These are phyloP conservation scores for Xenops minutus DNA, from an alignment of 2,797 vertebrate species.

Conservation along the genomic window DNA sequence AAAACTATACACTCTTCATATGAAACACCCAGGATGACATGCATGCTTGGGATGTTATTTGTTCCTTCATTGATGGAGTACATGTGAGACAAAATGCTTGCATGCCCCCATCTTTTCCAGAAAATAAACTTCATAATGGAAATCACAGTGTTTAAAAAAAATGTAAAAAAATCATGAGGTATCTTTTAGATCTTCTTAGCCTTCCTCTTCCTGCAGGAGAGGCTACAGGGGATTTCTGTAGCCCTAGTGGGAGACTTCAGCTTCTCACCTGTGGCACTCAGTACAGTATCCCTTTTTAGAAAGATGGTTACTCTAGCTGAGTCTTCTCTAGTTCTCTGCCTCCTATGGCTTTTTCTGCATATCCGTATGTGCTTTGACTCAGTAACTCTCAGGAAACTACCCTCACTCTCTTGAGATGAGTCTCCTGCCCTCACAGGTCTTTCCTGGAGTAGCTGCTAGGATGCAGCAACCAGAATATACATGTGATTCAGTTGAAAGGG, in stretches of 20 bases:
- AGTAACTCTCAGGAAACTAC: background rate
- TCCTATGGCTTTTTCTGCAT: background rate
- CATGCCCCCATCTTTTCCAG: background rate
- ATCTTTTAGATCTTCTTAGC: background rate
- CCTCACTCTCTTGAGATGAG: background rate
- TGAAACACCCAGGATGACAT: background rate
- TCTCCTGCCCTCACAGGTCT: background rate
- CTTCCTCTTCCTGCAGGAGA: background rate
- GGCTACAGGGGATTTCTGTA: background rate
- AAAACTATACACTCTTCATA: background rate
- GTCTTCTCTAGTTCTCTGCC: background rate
- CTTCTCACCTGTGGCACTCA: background rate
- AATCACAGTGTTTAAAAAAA: background rate
- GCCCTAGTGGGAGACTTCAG: background rate
- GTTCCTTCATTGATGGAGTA: background rate
- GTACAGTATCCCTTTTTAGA: background rate
- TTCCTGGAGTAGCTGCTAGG: background rate
- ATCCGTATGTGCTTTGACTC: background rate
- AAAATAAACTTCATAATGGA: background rate
- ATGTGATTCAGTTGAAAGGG: background rate
- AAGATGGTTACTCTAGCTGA: background rate
- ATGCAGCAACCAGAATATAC: background rate
- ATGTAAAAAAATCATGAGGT: fast-evolving
- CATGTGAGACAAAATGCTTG: background rate
- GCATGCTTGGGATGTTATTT: background rate